Percentiles rank a stretch among this genome's conserved stretches.
phyloP scores from a whole-genome alignment of 1,140 invertebrate species.

The Heliconius nattereri region DNA sequence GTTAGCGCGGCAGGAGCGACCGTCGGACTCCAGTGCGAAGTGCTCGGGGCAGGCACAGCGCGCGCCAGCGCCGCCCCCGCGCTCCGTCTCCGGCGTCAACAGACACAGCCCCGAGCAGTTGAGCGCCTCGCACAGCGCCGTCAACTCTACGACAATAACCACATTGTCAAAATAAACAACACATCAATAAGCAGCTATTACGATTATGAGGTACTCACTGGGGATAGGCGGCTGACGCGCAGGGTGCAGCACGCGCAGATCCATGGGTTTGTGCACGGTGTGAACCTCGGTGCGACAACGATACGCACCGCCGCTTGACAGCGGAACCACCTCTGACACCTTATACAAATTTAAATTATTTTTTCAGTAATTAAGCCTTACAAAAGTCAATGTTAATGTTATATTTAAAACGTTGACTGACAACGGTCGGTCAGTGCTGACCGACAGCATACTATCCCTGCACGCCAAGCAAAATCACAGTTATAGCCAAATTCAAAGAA shows the following conservation, averaged over 20 bases:
- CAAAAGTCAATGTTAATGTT: too few relatives aligned
- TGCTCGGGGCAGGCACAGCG: constrained; percentile 92
- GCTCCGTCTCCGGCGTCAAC: constrained; percentile 81
- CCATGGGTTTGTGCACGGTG: constrained; percentile 93
- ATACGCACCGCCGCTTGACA: constrained; percentile 58
- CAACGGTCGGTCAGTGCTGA: too few relatives aligned
- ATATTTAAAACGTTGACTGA: too few relatives aligned
- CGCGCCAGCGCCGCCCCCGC: constrained; percentile 76
- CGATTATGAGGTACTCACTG: constrained; percentile 37
- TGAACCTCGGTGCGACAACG: constrained; percentile 85
- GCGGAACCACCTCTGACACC: constrained; percentile 57
- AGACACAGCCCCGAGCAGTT: constrained; percentile 90
- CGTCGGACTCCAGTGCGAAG: constrained; percentile 86
- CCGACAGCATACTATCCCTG: too few relatives aligned
- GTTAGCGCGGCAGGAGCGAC: constrained; percentile 86
- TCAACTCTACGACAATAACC: constrained; percentile 48
- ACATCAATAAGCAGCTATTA: neutral
- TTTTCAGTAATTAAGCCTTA: too few relatives aligned
- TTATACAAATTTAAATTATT: constrained; percentile 10
- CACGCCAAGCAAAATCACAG: too few relatives aligned
- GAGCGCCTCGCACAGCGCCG: constrained; percentile 75
- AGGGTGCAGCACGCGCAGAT: constrained; percentile 91
- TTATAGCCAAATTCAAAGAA: too few relatives aligned
- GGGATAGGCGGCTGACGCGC: constrained; percentile 83
- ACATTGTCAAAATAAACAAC: neutral